These are phyloP conservation scores for Zaprionus camerounensis DNA, from an alignment of 1,140 invertebrate genomes.

Conservation along the genomic window DNA sequence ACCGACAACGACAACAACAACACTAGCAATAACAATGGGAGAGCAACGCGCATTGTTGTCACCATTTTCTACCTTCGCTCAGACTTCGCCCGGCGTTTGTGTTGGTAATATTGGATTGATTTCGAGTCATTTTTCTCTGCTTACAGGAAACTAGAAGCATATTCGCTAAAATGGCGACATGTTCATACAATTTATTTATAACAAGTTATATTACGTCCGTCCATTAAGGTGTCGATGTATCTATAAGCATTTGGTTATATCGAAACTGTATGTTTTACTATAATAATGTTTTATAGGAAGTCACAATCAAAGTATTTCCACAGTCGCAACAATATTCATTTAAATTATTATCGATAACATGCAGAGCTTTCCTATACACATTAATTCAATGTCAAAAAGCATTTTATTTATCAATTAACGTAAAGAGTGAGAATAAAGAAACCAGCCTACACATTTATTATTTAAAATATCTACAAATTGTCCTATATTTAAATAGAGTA, in stretches of 20 bases:
- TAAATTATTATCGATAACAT: not conserved
- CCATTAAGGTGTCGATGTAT: not conserved
- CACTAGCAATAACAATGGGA: slow-evolving; percentile 12
- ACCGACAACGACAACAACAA: slow-evolving; percentile 52
- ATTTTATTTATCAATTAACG: not conserved
- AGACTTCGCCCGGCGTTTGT: slow-evolving; percentile 28
- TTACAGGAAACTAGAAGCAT: slow-evolving; percentile 18
- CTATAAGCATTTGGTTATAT: too few species aligned
- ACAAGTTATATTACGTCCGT: not conserved
- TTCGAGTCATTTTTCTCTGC: slow-evolving; percentile 60
- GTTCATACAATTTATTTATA: not conserved
- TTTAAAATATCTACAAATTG: not conserved
- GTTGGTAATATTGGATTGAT: slow-evolving; percentile 75
- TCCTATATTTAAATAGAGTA: not conserved
- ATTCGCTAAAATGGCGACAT: slow-evolving; percentile 11
- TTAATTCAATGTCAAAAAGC: not conserved
- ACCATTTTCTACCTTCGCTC: slow-evolving; percentile 65
- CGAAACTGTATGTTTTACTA: too few species aligned
- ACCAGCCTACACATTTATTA: not conserved
- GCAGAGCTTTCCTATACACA: not conserved
- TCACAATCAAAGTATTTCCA: not conserved
- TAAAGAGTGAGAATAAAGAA: not conserved
- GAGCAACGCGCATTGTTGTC: slow-evolving; percentile 59
- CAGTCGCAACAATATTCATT: too few species aligned
- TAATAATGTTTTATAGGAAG: too few species aligned